phyloP scores from a whole-genome alignment of 2,113 vertebrate genomes.

The Corythoichthys haematopterus region DNA sequence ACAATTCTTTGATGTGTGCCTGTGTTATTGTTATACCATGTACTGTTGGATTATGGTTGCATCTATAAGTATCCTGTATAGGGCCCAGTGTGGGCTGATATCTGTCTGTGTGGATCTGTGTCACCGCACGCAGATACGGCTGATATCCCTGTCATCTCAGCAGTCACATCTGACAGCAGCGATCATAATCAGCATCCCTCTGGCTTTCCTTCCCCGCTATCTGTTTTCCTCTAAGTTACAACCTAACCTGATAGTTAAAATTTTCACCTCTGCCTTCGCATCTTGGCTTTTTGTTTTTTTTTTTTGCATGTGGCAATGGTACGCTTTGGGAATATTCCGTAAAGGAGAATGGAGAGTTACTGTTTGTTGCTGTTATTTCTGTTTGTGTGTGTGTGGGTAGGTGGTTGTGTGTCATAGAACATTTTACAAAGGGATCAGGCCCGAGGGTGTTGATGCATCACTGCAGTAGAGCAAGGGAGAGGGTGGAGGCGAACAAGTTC shows the following conservation, averaged over 20 bases:
- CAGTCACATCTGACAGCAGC: constrained; percentile 58
- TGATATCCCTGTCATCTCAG: constrained; percentile 60
- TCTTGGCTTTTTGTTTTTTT: constrained; percentile 13
- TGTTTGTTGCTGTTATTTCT: constrained; percentile 45
- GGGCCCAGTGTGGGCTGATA: constrained; percentile 45
- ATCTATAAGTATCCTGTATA: constrained; percentile 8
- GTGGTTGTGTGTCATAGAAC: constrained; percentile 57
- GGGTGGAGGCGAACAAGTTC: constrained; percentile 51
- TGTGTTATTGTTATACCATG: not conserved
- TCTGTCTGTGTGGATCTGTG: constrained; percentile 51
- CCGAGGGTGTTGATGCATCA: constrained; percentile 52
- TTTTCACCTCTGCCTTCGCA: constrained; percentile 28
- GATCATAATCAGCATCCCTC: constrained; percentile 56
- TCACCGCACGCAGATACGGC: constrained; percentile 49
- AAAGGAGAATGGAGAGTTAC: constrained; percentile 25
- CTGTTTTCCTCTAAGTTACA: constrained; percentile 29
- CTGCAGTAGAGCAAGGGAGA: constrained; percentile 47
- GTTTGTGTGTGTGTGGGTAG: constrained; percentile 26
- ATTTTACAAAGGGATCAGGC: constrained; percentile 62
- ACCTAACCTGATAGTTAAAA: constrained; percentile 24
- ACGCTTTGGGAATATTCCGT: constrained; percentile 46
- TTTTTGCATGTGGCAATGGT: constrained; percentile 40
- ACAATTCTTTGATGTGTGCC: not conserved
- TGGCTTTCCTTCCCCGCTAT: constrained; percentile 34
- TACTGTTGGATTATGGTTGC: constrained; percentile 22